Conservation (phyloP, 2,113 vertebrate species). For the Martes martes region DNA sequence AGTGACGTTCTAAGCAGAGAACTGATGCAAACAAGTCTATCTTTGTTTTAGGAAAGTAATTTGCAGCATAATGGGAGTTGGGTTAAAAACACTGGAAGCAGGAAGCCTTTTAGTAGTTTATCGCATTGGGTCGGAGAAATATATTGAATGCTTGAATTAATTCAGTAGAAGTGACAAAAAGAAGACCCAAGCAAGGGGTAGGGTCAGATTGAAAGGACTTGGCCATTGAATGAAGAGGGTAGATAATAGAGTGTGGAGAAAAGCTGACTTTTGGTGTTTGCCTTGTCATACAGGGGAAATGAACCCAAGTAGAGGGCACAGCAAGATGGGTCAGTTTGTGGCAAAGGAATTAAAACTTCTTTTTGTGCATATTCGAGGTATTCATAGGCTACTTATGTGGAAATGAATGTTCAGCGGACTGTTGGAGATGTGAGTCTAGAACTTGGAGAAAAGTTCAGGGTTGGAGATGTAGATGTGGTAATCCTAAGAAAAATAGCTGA, state of each 20-base stretch:
- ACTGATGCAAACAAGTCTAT: background rate
- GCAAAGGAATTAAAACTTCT: background rate
- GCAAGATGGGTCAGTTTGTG: background rate
- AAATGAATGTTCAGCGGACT: slow-evolving; percentile 1
- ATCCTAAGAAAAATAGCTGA: slow-evolving; percentile 31
- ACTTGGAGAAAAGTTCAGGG: background rate
- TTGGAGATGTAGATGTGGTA: slow-evolving; percentile 19
- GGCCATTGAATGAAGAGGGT: background rate
- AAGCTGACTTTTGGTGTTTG: background rate
- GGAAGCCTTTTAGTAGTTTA: slow-evolving; percentile 37
- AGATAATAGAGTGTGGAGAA: background rate
- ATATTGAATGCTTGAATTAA: slow-evolving; percentile 9
- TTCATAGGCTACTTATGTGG: background rate
- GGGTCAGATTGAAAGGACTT: background rate
- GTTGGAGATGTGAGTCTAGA: background rate
- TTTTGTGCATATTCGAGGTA: background rate
- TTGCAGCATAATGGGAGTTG: slow-evolving; percentile 1
- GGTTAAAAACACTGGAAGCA: background rate
- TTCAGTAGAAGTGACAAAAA: slow-evolving; percentile 13
- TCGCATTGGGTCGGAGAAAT: slow-evolving; percentile 18
- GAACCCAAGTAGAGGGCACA: background rate
- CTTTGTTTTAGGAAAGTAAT: slow-evolving; percentile 52
- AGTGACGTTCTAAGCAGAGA: slow-evolving; percentile 17
- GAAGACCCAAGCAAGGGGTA: background rate
- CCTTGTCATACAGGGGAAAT: background rate